Conservation (phyloP, 1,140 invertebrate species). For the Calephelis nemesis region DNA sequence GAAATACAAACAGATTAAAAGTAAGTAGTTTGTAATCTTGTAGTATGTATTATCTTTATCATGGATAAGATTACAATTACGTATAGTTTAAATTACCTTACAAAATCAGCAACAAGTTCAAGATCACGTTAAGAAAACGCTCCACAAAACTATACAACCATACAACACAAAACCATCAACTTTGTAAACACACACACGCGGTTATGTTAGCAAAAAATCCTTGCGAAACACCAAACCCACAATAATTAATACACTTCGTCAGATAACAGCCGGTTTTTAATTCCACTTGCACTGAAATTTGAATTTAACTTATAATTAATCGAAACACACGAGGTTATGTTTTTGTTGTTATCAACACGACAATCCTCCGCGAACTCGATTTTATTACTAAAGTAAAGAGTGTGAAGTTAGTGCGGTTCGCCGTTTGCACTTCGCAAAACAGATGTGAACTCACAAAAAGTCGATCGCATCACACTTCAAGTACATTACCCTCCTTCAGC, state of each 20-base stretch:
- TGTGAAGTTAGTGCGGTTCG: slow-evolving; percentile 50
- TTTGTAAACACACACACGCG: slow-evolving; percentile 63
- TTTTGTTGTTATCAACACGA: slow-evolving; percentile 46
- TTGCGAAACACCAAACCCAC: not conserved
- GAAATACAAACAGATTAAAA: no score
- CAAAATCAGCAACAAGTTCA: slow-evolving; percentile 61
- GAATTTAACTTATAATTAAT: slow-evolving; percentile 36
- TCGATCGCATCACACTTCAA: not conserved
- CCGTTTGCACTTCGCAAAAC: slow-evolving; percentile 38
- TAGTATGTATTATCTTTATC: slow-evolving; percentile 18
- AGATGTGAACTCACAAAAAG: slow-evolving; percentile 27
- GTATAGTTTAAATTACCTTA: slow-evolving; percentile 37
- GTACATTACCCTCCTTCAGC: slow-evolving; percentile 16
- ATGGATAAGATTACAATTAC: slow-evolving; percentile 26
- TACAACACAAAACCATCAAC: slow-evolving; percentile 56
- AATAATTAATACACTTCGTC: slow-evolving; percentile 12
- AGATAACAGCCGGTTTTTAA: slow-evolving; percentile 3
- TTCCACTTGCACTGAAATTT: slow-evolving; percentile 3
- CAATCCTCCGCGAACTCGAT: slow-evolving; percentile 44
- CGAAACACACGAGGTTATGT: slow-evolving; percentile 51
- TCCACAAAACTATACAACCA: slow-evolving; percentile 39
- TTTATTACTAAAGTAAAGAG: slow-evolving; percentile 50
- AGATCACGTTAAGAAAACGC: slow-evolving; percentile 27
- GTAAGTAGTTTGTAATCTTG: not conserved
- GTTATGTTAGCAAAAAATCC: slow-evolving; percentile 20